Base-by-base conservation (phyloP, 1,140 invertebrate species). In the Micrasema longulum region DNA sequence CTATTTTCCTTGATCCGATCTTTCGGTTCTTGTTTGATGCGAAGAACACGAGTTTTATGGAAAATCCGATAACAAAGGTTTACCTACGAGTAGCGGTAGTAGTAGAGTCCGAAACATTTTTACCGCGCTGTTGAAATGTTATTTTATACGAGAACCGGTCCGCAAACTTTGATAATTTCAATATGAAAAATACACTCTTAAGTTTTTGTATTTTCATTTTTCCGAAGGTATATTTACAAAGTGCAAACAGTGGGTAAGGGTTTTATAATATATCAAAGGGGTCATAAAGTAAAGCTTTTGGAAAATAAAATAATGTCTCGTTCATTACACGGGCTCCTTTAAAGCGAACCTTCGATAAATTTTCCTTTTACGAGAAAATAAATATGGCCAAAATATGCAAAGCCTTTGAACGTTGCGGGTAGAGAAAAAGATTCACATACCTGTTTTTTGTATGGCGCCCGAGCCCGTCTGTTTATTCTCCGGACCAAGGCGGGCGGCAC, bases 341-440 rank as follows among this genome's bases (percentile, higher is more conserved):
- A 36, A n/a, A n/a, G 26, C 36, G 26, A 23, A 63, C 22, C 36
- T 63, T 63, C 57, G 57, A 63, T 63, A 63, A 63, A 63, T 22
- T 60, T 31, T 12, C 1, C 53, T 57, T 18, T 43, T 63, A 63
- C 9, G 36, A 41, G 57, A 43, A 63, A 43, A 41, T 63, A 63
- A 63, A 63, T 57, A 63, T 41, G 16, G 57, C 36, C 18, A 41
- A 63, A 63, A 63, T 63, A 63, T 63, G 57, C 38, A 63, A 63
- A 63, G 57, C 57, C 57, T 63, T 63, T 63, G 57, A 63, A 26
- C 45, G 57, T 45, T 43, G 57, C 36, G 57, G 41, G 57, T 18
- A 45, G 55, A 60, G 57, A 43, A 63, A 63, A 63, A 63, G 57
- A 63, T 63, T 63, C 57, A 36, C 41, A 20, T 18, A 10, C 22